Percentiles rank a stretch among this genome's conserved stretches.
phyloP scores from a whole-genome alignment of 2,797 vertebrate species.

The Cetoscarus ocellatus region DNA sequence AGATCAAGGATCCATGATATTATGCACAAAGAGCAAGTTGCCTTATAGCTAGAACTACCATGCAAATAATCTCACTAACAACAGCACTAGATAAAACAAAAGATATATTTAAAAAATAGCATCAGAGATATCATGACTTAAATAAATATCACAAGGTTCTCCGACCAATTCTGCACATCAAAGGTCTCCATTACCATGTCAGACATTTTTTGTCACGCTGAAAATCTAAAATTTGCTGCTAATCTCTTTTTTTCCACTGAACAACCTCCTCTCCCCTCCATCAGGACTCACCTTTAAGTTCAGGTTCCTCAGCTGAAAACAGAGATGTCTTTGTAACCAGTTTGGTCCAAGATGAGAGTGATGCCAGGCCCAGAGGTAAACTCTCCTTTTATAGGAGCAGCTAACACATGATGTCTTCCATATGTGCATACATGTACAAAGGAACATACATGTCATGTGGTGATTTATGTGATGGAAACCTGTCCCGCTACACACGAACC shows the following conservation, averaged over 20 bases:
- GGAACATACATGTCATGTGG: not conserved
- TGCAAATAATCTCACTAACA: too few relatives aligned
- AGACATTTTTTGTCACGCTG: not conserved
- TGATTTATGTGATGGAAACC: not conserved
- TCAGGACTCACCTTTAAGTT: constrained; percentile 40
- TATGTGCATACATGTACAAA: not conserved
- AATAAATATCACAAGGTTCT: too few relatives aligned
- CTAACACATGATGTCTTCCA: not conserved
- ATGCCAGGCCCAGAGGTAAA: constrained; percentile 9
- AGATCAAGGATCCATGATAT: too few relatives aligned
- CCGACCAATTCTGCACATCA: too few relatives aligned
- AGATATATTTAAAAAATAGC: too few relatives aligned
- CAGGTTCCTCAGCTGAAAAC: not conserved
- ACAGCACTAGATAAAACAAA: too few relatives aligned
- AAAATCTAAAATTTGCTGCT: not conserved
- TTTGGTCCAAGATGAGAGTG: constrained; percentile 21
- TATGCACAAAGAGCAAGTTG: too few relatives aligned
- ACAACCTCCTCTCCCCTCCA: not conserved
- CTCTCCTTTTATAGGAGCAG: constrained; percentile 23
- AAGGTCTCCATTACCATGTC: not conserved
- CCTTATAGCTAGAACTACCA: too few relatives aligned
- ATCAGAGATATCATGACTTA: too few relatives aligned
- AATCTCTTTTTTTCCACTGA: not conserved
- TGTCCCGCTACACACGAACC: not conserved
- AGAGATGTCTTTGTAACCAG: not conserved